phyloP scores from a whole-genome alignment of 2,113 vertebrate genomes.

The Dasyornis broadbenti region DNA sequence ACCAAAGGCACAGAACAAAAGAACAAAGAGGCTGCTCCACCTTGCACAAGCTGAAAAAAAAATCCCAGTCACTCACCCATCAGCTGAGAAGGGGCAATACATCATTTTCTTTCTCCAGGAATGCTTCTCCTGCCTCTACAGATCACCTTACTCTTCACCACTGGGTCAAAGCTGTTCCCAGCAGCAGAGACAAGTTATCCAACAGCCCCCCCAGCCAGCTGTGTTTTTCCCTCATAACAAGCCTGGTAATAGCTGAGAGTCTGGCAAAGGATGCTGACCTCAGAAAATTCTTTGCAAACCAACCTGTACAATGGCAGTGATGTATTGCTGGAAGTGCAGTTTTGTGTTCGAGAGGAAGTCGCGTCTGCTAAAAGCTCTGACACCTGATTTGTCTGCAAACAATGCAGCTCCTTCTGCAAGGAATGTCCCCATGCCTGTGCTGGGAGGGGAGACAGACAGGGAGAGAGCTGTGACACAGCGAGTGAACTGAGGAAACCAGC shows the following conservation, averaged over 20 bases:
- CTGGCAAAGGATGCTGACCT: conserved; percentile 24
- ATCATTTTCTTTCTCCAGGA: background rate
- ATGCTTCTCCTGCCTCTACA: background rate
- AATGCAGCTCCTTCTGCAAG: background rate
- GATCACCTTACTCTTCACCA: background rate
- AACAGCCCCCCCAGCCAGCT: background rate
- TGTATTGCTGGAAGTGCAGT: conserved; percentile 60
- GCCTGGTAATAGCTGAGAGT: background rate
- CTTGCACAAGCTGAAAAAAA: background rate
- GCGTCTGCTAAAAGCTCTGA: background rate
- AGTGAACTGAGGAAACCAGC: background rate
- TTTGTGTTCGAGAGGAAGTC: conserved; percentile 47
- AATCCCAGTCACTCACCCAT: background rate
- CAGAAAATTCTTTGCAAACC: conserved; percentile 34
- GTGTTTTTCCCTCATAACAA: background rate
- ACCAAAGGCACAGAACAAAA: background rate
- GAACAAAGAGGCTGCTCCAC: background rate
- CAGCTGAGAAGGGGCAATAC: background rate
- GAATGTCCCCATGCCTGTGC: background rate
- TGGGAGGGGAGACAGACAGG: background rate
- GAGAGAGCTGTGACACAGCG: background rate
- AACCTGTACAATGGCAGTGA: conserved; percentile 42
- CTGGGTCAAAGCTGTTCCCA: background rate
- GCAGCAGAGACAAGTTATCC: background rate
- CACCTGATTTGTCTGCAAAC: conserved; percentile 46